These are phyloP conservation scores for Hystrix cristata DNA, from an alignment of 2,113 vertebrate genomes.

Conservation along the genomic window DNA sequence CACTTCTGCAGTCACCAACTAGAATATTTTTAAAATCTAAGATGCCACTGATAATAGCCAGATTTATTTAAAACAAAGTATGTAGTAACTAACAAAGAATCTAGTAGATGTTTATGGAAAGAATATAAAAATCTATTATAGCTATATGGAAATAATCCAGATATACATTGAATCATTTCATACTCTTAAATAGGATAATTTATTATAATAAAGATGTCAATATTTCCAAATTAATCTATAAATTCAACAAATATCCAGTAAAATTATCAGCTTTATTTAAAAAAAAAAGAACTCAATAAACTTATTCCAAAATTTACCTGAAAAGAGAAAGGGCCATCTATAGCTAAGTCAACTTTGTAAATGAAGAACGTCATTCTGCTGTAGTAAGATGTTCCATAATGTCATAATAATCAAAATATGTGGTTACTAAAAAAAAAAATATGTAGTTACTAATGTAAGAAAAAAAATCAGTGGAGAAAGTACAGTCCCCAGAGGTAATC, in stretches of 20 bases:
- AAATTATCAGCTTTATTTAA: neutral
- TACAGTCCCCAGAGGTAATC: neutral
- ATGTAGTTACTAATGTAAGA: neutral
- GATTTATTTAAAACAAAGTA: neutral
- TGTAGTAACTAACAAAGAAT: neutral
- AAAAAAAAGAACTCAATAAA: neutral
- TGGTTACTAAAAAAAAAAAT: neutral
- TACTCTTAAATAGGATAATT: neutral
- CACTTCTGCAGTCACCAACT: neutral
- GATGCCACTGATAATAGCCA: neutral
- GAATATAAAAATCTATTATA: neutral
- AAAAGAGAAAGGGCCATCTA: neutral
- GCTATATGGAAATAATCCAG: slow-evolving; percentile 17
- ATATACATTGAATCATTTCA: slow-evolving; percentile 23
- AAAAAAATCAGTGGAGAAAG: neutral
- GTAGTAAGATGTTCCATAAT: neutral
- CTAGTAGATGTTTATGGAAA: neutral
- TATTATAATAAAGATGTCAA: neutral
- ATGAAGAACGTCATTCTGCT: neutral
- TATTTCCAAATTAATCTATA: slow-evolving; percentile 25
- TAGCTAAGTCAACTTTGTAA: neutral
- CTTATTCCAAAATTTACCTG: neutral
- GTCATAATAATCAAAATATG: neutral
- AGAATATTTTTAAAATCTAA: slow-evolving; percentile 35
- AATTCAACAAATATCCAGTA: neutral